Percentiles rank a stretch among this genome's conserved stretches.
Evolutionary conservation across 1,140 invertebrate genomes (phyloP).

Genomic region (Mya arenaria): DNA sequence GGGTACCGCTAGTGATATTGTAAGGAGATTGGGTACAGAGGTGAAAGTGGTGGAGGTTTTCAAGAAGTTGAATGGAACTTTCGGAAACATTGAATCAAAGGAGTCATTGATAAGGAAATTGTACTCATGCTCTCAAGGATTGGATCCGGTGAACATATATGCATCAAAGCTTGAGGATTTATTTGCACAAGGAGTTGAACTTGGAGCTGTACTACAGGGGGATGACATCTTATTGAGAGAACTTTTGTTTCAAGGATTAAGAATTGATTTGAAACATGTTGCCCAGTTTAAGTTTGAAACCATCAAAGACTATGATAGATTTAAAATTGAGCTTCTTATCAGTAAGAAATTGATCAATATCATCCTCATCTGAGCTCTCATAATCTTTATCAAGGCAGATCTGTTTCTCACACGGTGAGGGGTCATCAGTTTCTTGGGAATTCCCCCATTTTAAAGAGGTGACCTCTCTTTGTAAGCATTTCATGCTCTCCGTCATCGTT

Average conservation of each 20-base stretch:
- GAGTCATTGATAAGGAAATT: conserved; percentile 6
- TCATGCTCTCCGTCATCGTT: too few relatives aligned
- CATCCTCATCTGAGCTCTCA: too few relatives aligned
- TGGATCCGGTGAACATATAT: background rate
- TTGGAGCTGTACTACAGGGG: background rate
- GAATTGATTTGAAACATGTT: background rate
- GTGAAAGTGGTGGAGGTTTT: background rate
- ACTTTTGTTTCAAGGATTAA: background rate
- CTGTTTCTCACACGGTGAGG: too few relatives aligned
- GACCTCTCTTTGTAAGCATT: too few relatives aligned
- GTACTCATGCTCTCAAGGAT: background rate
- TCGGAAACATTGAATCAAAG: background rate
- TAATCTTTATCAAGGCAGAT: too few relatives aligned
- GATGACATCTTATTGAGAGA: conserved; percentile 6
- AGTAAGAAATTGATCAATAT: too few relatives aligned
- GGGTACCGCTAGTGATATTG: background rate
- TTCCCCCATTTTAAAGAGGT: too few relatives aligned
- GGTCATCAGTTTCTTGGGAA: too few relatives aligned
- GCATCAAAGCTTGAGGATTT: conserved; percentile 5
- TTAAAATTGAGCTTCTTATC: conserved; percentile 34
- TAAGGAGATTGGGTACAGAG: background rate
- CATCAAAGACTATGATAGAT: background rate
- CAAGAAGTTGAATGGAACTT: conserved; percentile 2
- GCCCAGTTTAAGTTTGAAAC: conserved; percentile 3
- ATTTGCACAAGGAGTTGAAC: conserved; percentile 5